A percentile compares a stretch with the other conserved stretches of the same genome.
Evolutionary conservation across 2,888 invertebrate species (phyloP).

Genomic region (Phragmatobia fuliginosa): DNA sequence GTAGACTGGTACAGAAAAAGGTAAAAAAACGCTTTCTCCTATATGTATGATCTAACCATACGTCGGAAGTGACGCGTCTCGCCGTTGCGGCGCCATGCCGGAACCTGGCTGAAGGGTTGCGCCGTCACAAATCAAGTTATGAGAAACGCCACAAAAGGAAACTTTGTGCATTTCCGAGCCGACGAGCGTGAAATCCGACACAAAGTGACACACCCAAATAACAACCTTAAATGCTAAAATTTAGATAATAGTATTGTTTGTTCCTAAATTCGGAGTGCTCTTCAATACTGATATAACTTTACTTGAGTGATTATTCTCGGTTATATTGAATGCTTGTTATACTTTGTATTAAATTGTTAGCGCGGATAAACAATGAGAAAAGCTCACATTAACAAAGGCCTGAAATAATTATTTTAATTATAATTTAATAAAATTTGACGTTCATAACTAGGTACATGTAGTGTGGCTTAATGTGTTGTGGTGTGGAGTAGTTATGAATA

Average conservation of each 20-base stretch:
- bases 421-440: not conserved
- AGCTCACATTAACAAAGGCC: slow-evolving; percentile 21
- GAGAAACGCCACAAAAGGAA: slow-evolving; percentile 86
- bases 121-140: slow-evolving; percentile 86
- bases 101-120: slow-evolving; percentile 83
- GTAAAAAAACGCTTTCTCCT: slow-evolving; percentile 39
- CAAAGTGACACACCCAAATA: slow-evolving; percentile 50
- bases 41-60: slow-evolving; percentile 25
- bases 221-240: slow-evolving; percentile 58
- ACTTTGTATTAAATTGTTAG: slow-evolving; percentile 60
- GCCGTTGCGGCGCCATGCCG: slow-evolving; percentile 83
- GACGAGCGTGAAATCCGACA: slow-evolving; percentile 82
- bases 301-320: slow-evolving; percentile 66
- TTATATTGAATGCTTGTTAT: slow-evolving; percentile 60
- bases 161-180: slow-evolving; percentile 85
- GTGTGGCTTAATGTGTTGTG: too few species aligned
- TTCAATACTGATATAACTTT: slow-evolving; percentile 56
- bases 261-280: slow-evolving; percentile 37
- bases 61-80: slow-evolving; percentile 80
- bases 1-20: not conserved
- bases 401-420: slow-evolving; percentile 16
- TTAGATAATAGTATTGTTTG: slow-evolving; percentile 53
- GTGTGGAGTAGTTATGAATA: too few species aligned
- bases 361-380: slow-evolving; percentile 44
- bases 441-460: too few species aligned